Evolutionary conservation across 2,797 vertebrate genomes (phyloP).

Genomic region (Gymnoscopelus braueri): DNA sequence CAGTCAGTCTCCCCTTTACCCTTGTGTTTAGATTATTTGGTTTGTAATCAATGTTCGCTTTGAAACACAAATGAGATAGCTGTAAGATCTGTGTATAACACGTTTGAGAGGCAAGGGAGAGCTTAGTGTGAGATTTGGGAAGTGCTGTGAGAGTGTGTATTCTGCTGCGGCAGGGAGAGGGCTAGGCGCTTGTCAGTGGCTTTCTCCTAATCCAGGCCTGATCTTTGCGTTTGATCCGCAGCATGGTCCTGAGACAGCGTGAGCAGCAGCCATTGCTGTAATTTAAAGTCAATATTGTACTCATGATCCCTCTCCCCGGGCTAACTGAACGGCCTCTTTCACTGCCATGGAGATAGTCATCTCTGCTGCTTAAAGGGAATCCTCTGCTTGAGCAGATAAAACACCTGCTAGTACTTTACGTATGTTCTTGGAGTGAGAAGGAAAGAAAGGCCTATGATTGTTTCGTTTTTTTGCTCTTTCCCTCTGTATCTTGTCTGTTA

Average conservation of each 20-base stretch:
- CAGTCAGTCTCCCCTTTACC: constrained; percentile 18
- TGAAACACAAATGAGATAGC: constrained; percentile 72
- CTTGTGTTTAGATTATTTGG: constrained; percentile 48
- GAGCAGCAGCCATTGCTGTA: constrained; percentile 83
- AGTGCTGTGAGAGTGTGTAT: constrained; percentile 49
- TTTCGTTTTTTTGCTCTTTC: constrained; percentile 19
- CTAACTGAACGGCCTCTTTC: constrained; percentile 63
- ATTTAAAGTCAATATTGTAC: constrained; percentile 85
- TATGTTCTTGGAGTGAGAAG: constrained; percentile 41
- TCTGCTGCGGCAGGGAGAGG: constrained; percentile 60
- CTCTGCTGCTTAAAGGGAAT: constrained; percentile 71
- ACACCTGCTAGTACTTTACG: constrained; percentile 31
- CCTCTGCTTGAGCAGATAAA: constrained; percentile 63
- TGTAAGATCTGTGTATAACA: constrained; percentile 66
- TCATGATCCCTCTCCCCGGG: constrained; percentile 81
- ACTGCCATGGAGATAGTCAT: constrained; percentile 57
- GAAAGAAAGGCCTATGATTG: constrained; percentile 30
- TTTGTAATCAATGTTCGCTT: constrained; percentile 75
- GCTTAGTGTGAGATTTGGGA: constrained; percentile 77
- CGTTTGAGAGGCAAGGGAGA: constrained; percentile 58
- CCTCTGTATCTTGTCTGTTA: constrained; percentile 25
- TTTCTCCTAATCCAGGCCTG: constrained; percentile 84
- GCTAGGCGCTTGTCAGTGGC: constrained; percentile 79
- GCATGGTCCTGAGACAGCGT: constrained; percentile 80
- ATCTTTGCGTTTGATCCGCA: constrained; percentile 86